Evolutionary conservation across 2,113 vertebrate species (phyloP).

Genomic region (Gadus macrocephalus): DNA sequence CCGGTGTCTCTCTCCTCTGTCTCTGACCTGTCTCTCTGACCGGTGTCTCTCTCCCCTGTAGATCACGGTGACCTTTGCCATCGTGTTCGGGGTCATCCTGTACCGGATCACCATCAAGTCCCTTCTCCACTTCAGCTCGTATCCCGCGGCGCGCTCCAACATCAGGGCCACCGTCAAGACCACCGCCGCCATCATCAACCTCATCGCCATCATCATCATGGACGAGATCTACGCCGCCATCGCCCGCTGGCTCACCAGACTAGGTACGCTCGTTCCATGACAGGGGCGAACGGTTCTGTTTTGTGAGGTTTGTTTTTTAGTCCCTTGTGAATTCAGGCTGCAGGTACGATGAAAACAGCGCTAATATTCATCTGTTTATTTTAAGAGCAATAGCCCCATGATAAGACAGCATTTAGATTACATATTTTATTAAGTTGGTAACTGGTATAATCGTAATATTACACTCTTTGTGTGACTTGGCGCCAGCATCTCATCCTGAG

Average conservation of each 20-base stretch:
- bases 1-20: not conserved
- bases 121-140: constrained; percentile 84
- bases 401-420: too few species aligned
- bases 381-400: too few species aligned
- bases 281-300: too few species aligned
- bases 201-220: constrained; percentile 93
- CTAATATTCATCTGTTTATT: too few species aligned
- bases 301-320: too few species aligned
- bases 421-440: too few species aligned
- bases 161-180: constrained; percentile 89
- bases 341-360: too few species aligned
- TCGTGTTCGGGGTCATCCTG: constrained; percentile 92
- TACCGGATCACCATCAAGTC: constrained; percentile 93
- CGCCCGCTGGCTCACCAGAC: constrained; percentile 86
- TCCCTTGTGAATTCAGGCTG: too few species aligned
- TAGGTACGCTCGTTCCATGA: constrained; percentile 66
- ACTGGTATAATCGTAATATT: too few species aligned
- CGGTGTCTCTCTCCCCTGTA: constrained; percentile 39
- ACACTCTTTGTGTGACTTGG: too few species aligned
- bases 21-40: not conserved
- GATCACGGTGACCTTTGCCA: constrained; percentile 84
- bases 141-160: constrained; percentile 77
- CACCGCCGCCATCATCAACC: constrained; percentile 92
- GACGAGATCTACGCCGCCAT: constrained; percentile 90
- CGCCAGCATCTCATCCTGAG: too few species aligned